Evolutionary conservation across 2,113 vertebrate species (phyloP).

Genomic region (Ochotona princeps): DNA sequence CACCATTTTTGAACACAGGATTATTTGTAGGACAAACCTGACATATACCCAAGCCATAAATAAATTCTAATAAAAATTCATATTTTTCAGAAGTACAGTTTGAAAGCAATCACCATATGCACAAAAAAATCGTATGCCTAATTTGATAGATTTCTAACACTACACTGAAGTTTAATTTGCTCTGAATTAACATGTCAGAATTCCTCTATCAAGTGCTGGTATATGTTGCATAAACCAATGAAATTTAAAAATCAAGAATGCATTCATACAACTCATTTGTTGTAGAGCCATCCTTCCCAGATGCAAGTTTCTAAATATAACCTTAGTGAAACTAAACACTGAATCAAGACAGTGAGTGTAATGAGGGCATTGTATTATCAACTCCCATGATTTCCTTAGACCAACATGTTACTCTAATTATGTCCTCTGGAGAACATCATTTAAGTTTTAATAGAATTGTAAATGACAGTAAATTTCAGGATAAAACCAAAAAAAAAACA

Average conservation of each 20-base stretch:
- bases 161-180: constrained; percentile 48
- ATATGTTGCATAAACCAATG: constrained; percentile 42
- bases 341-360: not conserved
- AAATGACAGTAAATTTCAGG: not conserved
- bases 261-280: constrained; percentile 44
- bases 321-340: constrained; percentile 44
- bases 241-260: constrained; percentile 60
- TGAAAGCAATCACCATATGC: constrained; percentile 16
- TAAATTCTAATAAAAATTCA: not conserved
- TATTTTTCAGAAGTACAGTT: not conserved
- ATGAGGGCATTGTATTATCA: constrained; percentile 40
- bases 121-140: constrained; percentile 17
- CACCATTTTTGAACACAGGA: no score
- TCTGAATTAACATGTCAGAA: constrained; percentile 64
- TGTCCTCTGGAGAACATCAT: not conserved
- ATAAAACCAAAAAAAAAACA: constrained; percentile 21
- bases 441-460: constrained; percentile 15
- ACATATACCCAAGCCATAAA: not conserved
- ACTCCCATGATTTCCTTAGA: constrained; percentile 24
- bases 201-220: constrained; percentile 26
- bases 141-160: constrained; percentile 51
- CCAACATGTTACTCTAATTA: constrained; percentile 33
- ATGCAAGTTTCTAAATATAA: constrained; percentile 71
- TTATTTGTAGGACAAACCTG: no score
- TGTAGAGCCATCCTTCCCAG: constrained; percentile 11